Base-by-base conservation (phyloP, 2,888 invertebrate genomes). In the Drosophila incognita region DNA sequence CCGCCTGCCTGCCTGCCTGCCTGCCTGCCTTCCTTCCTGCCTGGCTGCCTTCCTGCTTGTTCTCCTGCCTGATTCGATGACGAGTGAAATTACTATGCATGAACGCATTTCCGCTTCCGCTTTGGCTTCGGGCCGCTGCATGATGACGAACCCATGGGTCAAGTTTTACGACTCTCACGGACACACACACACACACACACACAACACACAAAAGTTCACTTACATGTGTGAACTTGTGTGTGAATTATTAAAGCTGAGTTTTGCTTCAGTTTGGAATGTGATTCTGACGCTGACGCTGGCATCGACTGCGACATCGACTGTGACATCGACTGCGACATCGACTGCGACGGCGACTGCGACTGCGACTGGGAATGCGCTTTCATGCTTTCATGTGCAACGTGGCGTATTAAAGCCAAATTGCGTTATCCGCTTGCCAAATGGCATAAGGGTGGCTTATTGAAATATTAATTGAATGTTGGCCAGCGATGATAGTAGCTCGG, bases 381-480 rank as follows among this genome's bases (percentile, higher is more conserved):
- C 46, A 51, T 70, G 73, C 46, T 74, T 77, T 76, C 74, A 72
- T 65, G 83, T 76, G 89, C 89, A 76, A 52, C 73, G 69, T 61
- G 68, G 75, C 86, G 78, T 79, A 79, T 76, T 75, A 83, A 88
- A 81, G 79, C 82, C 82, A 81, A 89, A 90, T 82, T 81, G 79
- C 84, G 82, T 90, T 88, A 90, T 88, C 83, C 88, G 81, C 70
- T 69, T 67, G 67, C 72, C 81, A 78, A 90, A 82, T 70, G 75
- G 82, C 79, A 81, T 78, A 83, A 88, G 85, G 87, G 78, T 81
- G 71, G 90, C 88, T 83, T 90, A 88, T 90, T 88, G 90, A 90
- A 90, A 89, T 90, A 87, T 89, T 90, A 88, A 88, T 88, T 88
- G 90, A 90, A 88, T 84, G 79, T 90, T 81, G 78, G 69, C 65